Conservation (phyloP, 2,797 vertebrate species). For the Sebastes hubbsi region DNA sequence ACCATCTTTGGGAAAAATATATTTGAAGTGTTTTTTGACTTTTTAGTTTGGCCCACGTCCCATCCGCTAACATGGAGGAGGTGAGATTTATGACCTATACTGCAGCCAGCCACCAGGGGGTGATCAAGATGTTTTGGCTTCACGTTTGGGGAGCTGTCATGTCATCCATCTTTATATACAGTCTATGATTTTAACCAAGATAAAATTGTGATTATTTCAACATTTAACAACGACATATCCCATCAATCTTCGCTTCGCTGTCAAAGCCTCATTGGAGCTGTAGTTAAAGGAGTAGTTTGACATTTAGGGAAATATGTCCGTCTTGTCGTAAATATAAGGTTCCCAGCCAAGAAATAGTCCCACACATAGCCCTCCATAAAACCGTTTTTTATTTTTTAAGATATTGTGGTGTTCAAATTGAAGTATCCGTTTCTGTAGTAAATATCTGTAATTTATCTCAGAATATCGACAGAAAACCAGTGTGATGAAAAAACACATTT, state of each 20-base stretch:
- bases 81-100: fast-evolving
- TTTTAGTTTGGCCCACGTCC: too few species aligned
- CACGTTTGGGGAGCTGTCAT: too few species aligned
- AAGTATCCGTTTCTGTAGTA: background rate
- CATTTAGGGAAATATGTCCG: background rate
- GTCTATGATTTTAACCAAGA: background rate
- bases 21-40: too few species aligned
- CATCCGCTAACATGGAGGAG: too few species aligned
- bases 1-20: too few species aligned
- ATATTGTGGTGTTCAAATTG: background rate
- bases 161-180: too few species aligned
- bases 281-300: background rate
- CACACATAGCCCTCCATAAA: background rate
- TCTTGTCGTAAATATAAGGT: background rate
- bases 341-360: background rate
- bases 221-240: background rate
- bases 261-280: background rate
- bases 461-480: background rate
- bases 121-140: too few species aligned
- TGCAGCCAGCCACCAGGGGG: too few species aligned
- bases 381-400: background rate
- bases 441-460: background rate
- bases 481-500: background rate
- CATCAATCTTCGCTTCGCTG: background rate
- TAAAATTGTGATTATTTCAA: background rate